Conservation (phyloP, 2,113 vertebrate species). For the Martes martes region DNA sequence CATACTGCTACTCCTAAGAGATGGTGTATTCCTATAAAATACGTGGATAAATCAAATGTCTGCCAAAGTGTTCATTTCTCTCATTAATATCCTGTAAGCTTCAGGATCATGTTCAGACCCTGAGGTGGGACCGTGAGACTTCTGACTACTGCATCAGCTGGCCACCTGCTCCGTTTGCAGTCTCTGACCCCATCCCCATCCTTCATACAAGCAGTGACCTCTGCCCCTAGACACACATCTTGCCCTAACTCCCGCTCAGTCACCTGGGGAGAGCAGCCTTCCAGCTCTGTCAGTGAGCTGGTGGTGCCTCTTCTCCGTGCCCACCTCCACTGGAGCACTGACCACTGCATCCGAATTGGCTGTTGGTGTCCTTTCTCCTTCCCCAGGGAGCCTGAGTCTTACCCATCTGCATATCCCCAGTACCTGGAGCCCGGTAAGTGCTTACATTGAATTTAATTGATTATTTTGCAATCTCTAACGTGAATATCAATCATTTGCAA, state of each 20-base stretch:
- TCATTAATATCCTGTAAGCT: neutral
- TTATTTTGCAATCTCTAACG: neutral
- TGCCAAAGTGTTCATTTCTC: neutral
- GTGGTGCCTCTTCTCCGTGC: neutral
- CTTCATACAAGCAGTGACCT: neutral
- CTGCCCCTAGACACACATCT: too few species aligned
- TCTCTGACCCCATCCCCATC: neutral
- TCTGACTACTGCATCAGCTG: fast-evolving
- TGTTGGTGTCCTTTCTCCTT: neutral
- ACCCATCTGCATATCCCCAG: neutral
- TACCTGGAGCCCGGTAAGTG: neutral
- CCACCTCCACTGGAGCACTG: neutral
- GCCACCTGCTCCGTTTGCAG: fast-evolving
- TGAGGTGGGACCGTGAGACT: neutral
- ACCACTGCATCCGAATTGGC: fast-evolving
- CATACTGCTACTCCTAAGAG: neutral
- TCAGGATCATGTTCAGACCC: neutral
- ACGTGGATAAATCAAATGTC: neutral
- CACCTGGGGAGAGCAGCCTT: neutral
- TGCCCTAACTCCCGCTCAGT: neutral
- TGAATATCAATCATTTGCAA: neutral
- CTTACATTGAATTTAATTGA: neutral
- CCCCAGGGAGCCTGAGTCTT: neutral
- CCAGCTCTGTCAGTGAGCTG: neutral
- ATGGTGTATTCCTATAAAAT: neutral